phyloP scores from a whole-genome alignment of 2,888 invertebrate species.

The Liopterus haemorrhoidalis region DNA sequence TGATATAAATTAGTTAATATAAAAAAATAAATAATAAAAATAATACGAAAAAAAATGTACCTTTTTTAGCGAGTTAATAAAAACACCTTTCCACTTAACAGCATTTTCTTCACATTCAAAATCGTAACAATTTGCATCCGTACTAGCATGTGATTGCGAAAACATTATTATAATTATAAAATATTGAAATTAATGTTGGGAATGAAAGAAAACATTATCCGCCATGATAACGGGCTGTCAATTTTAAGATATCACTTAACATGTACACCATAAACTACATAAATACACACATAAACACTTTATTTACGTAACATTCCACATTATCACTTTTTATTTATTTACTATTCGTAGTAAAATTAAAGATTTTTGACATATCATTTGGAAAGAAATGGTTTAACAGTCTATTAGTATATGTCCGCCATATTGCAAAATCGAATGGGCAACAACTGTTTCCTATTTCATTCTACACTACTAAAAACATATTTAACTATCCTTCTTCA shows the following conservation, averaged over 20 bases:
- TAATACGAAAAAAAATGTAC: slow-evolving; percentile 50
- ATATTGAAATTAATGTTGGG: slow-evolving; percentile 24
- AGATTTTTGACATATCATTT: slow-evolving; percentile 1
- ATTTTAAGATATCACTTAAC: slow-evolving; percentile 24
- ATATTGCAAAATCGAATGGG: slow-evolving; percentile 29
- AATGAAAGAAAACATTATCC: slow-evolving; percentile 33
- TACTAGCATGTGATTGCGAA: slow-evolving; percentile 37
- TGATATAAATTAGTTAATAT: too few relatives aligned
- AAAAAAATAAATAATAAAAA: too few relatives aligned
- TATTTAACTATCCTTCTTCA: slow-evolving; percentile 14
- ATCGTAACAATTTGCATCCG: slow-evolving; percentile 61
- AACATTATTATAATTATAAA: slow-evolving; percentile 24
- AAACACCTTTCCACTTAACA: slow-evolving; percentile 87
- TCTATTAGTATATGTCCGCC: slow-evolving; percentile 29
- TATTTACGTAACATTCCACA: slow-evolving; percentile 40
- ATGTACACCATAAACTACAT: slow-evolving; percentile 34
- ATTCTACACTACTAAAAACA: slow-evolving; percentile 14
- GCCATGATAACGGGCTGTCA: slow-evolving; percentile 33
- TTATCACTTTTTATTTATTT: slow-evolving; percentile 26
- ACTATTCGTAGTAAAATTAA: slow-evolving; percentile 21
- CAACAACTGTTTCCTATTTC: slow-evolving; percentile 20
- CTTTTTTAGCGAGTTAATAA: slow-evolving; percentile 81
- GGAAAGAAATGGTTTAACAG: slow-evolving; percentile 7
- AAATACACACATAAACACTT: slow-evolving; percentile 29
- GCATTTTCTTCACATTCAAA: slow-evolving; percentile 84